phyloP scores from a whole-genome alignment of 2,113 vertebrate genomes.

The Siniperca chuatsi region DNA sequence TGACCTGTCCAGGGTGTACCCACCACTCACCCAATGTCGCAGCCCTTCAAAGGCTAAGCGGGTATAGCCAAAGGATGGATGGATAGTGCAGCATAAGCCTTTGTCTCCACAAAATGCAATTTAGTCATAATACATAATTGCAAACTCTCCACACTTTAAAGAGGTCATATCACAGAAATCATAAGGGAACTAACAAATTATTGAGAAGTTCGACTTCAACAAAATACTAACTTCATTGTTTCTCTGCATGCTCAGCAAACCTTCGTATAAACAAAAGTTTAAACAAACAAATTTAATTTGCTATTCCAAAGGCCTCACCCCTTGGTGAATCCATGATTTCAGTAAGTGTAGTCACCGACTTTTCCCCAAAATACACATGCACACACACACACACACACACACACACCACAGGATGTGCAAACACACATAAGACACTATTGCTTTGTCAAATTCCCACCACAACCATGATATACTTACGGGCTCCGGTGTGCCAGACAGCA shows the following conservation, averaged over 20 bases:
- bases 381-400: conserved; percentile 17
- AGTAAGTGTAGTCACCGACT: background rate
- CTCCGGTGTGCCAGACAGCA: conserved; percentile 89
- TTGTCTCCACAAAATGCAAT: background rate
- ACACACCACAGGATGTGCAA: conserved; percentile 16
- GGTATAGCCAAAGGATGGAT: background rate
- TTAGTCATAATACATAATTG: background rate
- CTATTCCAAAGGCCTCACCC: conserved; percentile 37
- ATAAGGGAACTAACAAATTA: background rate
- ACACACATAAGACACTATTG: background rate
- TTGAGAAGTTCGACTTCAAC: background rate
- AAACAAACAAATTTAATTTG: conserved; percentile 31
- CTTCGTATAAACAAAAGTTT: conserved; percentile 2
- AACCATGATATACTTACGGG: conserved; percentile 79
- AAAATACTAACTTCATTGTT: conserved; percentile 4
- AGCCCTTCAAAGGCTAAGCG: background rate
- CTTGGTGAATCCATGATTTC: conserved; percentile 4
- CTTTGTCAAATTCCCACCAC: background rate
- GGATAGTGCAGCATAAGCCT: background rate
- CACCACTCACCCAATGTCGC: background rate
- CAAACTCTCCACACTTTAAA: background rate
- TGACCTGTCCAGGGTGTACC: background rate
- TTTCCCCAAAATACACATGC: background rate
- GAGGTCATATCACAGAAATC: background rate
- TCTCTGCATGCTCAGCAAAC: conserved; percentile 3